phyloP scores from a whole-genome alignment of 64 coral and sea anemone species.

The Acropora yongei region DNA sequence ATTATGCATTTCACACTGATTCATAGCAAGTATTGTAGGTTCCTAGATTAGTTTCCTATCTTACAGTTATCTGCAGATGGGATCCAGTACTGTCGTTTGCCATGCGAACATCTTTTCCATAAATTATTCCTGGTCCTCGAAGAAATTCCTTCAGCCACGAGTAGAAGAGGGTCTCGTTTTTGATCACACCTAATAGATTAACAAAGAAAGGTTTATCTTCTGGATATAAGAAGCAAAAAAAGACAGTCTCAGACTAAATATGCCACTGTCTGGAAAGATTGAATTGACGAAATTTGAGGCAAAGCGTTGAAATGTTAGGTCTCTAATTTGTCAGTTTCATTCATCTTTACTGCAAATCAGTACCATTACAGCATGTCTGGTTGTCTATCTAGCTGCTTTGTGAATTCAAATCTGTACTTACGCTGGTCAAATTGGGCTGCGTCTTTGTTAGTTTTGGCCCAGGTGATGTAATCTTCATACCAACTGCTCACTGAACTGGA shows the following conservation, averaged over 20 bases:
- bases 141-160: slow-evolving; percentile 75
- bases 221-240: background rate
- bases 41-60: background rate
- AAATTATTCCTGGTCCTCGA: slow-evolving; percentile 49
- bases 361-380: no score
- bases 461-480: slow-evolving; percentile 88
- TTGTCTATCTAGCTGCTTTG: no score
- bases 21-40: no score
- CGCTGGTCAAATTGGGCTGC: slow-evolving; percentile 31
- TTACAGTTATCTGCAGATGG: background rate
- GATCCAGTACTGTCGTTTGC: background rate
- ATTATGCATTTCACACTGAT: no score
- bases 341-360: no score
- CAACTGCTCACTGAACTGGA: slow-evolving; percentile 80
- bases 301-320: no score
- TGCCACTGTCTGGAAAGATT: no score
- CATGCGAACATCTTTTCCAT: slow-evolving; percentile 21
- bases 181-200: slow-evolving; percentile 24
- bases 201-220: no score
- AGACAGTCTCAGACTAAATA: background rate
- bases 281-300: no score
- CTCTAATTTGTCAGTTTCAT: no score
- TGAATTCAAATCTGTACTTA: background rate
- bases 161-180: slow-evolving; percentile 63
- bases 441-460: slow-evolving; percentile 65